A percentile compares a stretch with the other conserved stretches of the same genome.
Conservation (phyloP, 1,140 invertebrate species). For the Trachymyrmex cornetzi region DNA sequence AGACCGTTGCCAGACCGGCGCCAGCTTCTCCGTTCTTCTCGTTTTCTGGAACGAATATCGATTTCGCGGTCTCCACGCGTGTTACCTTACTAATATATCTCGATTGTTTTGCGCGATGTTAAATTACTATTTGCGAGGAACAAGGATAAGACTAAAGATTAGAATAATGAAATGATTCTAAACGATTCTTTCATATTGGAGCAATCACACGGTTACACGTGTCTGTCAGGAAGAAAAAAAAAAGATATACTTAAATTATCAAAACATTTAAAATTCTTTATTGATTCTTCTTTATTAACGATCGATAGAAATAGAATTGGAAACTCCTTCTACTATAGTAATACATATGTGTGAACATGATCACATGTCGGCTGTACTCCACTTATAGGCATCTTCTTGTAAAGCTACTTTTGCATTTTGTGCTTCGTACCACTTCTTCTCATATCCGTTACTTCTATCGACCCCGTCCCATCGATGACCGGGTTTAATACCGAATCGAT, state of each 20-base stretch:
- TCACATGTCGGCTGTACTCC: slow-evolving; percentile 98
- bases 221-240: neutral
- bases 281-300: slow-evolving; percentile 37
- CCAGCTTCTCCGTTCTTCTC: slow-evolving; percentile 61
- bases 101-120: slow-evolving; percentile 13
- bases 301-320: slow-evolving; percentile 47
- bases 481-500: slow-evolving; percentile 96
- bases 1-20: slow-evolving; percentile 70
- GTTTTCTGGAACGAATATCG: slow-evolving; percentile 77
- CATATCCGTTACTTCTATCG: slow-evolving; percentile 98
- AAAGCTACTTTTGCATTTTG: slow-evolving; percentile 92
- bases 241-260: neutral
- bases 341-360: slow-evolving; percentile 11
- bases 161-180: neutral
- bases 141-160: neutral
- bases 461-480: slow-evolving; percentile 99
- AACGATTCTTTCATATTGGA: neutral
- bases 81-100: slow-evolving; percentile 37
- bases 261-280: slow-evolving; percentile 11
- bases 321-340: neutral
- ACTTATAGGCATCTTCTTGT: slow-evolving; percentile 96
- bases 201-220: neutral
- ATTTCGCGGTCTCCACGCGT: slow-evolving; percentile 60
- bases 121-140: neutral
- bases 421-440: slow-evolving; percentile 95